Evolutionary conservation across 1,140 invertebrate genomes (phyloP).

Genomic region (Saxidomus purpurata): DNA sequence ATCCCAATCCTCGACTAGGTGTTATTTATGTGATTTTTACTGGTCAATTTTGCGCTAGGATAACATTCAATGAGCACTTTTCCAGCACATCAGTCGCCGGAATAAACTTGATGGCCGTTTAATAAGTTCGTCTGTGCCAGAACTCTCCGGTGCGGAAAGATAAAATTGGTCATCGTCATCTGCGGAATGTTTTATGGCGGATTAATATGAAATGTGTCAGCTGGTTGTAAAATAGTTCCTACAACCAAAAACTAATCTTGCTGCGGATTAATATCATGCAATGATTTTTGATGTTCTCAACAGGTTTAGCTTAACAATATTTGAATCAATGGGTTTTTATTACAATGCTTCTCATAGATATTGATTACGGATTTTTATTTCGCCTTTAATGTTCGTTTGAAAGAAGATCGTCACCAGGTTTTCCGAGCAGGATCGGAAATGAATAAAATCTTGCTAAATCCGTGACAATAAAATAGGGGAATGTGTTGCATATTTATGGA

Average conservation of each 20-base stretch:
- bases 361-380: background rate
- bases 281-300: constrained; percentile 8
- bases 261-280: background rate
- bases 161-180: constrained; percentile 42
- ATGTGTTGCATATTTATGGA: constrained; percentile 28
- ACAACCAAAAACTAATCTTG: background rate
- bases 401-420: constrained; percentile 18
- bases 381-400: background rate
- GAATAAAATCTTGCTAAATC: constrained; percentile 1
- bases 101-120: constrained; percentile 47
- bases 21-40: constrained; percentile 53
- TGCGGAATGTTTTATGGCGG: constrained; percentile 11
- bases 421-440: background rate
- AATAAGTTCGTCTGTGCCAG: constrained; percentile 23
- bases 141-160: constrained; percentile 47
- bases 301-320: background rate
- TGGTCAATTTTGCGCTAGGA: constrained; percentile 43
- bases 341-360: constrained; percentile 11
- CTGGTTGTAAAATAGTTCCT: constrained; percentile 23
- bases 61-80: constrained; percentile 39
- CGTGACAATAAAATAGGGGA: constrained; percentile 16
- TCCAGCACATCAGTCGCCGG: constrained; percentile 19
- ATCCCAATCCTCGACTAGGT: background rate
- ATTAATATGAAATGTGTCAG: constrained; percentile 42
- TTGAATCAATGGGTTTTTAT: constrained; percentile 21